Conservation (phyloP, 1,140 invertebrate species). For the Proales similis region DNA sequence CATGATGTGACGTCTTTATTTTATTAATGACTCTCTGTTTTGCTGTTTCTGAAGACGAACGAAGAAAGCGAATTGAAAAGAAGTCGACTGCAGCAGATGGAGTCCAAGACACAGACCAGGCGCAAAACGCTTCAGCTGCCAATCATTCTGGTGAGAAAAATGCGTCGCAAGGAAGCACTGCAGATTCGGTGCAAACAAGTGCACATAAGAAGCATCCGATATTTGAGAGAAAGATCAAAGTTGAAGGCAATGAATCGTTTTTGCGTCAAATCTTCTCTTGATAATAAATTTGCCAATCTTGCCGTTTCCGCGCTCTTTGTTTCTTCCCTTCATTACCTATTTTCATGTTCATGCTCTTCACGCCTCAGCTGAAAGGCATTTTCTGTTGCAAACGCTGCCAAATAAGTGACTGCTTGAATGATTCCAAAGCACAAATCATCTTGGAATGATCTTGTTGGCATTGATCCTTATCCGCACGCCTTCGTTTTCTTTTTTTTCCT, state of each 20-base stretch:
- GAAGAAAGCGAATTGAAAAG: conserved; percentile 18
- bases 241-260: conserved; percentile 26
- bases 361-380: no score
- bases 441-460: no score
- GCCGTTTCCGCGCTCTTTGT: no score
- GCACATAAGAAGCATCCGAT: conserved; percentile 27
- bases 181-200: background rate
- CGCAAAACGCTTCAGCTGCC: background rate
- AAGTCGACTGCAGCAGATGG: conserved; percentile 4
- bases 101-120: no score
- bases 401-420: no score
- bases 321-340: no score
- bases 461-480: no score
- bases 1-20: background rate
- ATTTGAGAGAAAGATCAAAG: conserved; percentile 35
- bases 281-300: no score
- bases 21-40: background rate
- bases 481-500: no score
- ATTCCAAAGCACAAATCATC: no score
- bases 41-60: conserved; percentile 16
- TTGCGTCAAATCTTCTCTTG: conserved; percentile 36
- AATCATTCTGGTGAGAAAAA: background rate
- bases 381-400: no score
- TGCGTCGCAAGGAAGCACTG: background rate
- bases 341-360: no score